Conservation (phyloP, 2,113 vertebrate species). For the Chamaetylas fuelleborni region DNA sequence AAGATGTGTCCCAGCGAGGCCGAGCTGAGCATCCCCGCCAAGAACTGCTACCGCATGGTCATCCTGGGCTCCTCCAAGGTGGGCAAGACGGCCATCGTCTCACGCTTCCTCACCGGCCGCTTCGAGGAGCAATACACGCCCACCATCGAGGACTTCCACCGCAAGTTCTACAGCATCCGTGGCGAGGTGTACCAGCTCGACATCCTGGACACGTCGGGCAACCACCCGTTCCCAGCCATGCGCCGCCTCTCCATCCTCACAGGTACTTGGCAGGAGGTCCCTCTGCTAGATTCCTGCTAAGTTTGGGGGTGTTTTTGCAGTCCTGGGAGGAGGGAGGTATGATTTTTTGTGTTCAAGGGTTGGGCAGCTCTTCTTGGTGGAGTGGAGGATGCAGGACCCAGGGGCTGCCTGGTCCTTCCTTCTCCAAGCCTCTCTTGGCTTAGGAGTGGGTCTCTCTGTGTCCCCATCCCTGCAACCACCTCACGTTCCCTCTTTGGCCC, state of each 20-base stretch:
- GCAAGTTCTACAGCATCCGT: constrained; percentile 97
- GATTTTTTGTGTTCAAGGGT: not conserved
- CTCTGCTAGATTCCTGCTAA: not conserved
- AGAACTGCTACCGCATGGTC: constrained; percentile 98
- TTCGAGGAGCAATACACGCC: constrained; percentile 97
- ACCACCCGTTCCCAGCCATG: constrained; percentile 97
- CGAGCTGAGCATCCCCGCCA: constrained; percentile 90
- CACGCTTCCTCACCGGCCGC: constrained; percentile 91
- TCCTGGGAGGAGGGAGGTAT: not conserved
- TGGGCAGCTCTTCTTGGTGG: not conserved
- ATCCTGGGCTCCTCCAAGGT: constrained; percentile 97
- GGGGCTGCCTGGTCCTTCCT: not conserved
- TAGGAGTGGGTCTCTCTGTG: not conserved
- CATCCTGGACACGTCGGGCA: constrained; percentile 94
- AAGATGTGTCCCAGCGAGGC: constrained; percentile 89
- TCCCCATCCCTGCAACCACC: not conserved
- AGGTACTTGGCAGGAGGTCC: constrained; percentile 72
- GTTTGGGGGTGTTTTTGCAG: not conserved
- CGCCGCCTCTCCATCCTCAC: constrained; percentile 95
- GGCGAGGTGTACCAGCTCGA: constrained; percentile 96
- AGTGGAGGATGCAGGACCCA: not conserved
- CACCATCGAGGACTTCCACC: constrained; percentile 98
- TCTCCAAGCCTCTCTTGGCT: not conserved
- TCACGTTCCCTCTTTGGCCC: not conserved
- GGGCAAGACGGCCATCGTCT: constrained; percentile 96